Evolutionary conservation across 2,113 vertebrate species (phyloP).

Genomic region (Chelonoidis abingdonii): DNA sequence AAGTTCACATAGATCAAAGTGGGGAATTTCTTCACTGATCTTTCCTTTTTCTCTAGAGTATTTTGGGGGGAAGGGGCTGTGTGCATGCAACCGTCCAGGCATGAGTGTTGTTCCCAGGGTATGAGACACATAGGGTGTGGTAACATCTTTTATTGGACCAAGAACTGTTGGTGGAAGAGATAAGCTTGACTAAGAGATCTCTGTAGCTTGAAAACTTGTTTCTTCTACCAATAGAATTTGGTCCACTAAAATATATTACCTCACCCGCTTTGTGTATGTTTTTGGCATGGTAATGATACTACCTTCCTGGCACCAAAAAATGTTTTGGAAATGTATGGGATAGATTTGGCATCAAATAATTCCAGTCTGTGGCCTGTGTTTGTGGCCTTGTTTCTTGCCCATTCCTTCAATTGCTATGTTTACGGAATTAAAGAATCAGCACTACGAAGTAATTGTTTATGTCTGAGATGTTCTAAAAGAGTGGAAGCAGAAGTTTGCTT

Average conservation of each 20-base stretch:
- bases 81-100: neutral
- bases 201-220: neutral
- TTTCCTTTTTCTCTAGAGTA: neutral
- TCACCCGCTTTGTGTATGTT: neutral
- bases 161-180: neutral
- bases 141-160: neutral
- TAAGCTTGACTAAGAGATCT: neutral
- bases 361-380: constrained; percentile 14
- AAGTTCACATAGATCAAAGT: neutral
- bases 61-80: neutral
- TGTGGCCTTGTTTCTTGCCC: constrained; percentile 42
- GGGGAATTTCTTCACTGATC: neutral
- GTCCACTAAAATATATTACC: neutral
- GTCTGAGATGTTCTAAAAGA: constrained; percentile 37
- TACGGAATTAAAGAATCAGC: constrained; percentile 47
- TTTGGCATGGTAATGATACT: neutral
- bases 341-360: constrained; percentile 47
- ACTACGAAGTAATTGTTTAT: neutral
- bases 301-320: neutral
- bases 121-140: neutral
- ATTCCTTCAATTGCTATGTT: constrained; percentile 34
- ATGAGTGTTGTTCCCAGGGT: neutral
- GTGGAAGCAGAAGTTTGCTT: neutral
- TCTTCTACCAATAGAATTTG: neutral
- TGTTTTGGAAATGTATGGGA: constrained; percentile 35